These are phyloP conservation scores for Camelus bactrianus DNA, from an alignment of 2,113 vertebrate genomes.

Conservation along the genomic window DNA sequence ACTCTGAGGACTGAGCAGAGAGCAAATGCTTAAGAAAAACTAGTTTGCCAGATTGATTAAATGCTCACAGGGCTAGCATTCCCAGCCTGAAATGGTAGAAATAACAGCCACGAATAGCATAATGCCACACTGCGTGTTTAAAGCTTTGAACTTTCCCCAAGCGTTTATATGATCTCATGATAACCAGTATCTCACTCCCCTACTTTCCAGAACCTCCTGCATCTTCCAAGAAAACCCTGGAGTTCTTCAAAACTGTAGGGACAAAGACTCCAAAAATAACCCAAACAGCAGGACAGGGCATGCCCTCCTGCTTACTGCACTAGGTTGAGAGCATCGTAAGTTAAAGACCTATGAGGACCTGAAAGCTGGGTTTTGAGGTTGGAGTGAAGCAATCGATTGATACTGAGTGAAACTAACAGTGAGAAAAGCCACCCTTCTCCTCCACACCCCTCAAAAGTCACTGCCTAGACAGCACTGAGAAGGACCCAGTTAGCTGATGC, in stretches of 20 bases:
- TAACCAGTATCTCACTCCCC: not conserved
- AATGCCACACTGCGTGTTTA: not conserved
- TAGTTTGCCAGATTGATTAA: not conserved
- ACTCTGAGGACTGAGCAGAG: not conserved
- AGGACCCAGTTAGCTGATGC: not conserved
- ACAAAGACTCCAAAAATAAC: conserved; percentile 37
- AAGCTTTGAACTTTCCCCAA: not conserved
- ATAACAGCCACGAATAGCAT: not conserved
- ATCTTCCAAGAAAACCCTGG: conserved; percentile 46
- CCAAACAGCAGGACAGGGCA: not conserved
- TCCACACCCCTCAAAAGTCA: not conserved
- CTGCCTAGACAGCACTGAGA: not conserved
- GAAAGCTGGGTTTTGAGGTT: not conserved
- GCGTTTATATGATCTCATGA: not conserved
- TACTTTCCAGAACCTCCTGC: not conserved
- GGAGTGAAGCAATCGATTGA: not conserved
- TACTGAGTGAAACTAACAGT: not conserved
- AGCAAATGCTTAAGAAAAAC: not conserved
- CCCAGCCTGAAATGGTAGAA: not conserved
- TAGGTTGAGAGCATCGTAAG: not conserved
- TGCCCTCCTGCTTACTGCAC: not conserved
- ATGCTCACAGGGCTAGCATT: not conserved
- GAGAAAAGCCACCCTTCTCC: not conserved
- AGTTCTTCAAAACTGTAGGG: conserved; percentile 44
- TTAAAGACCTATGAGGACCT: not conserved